Evolutionary conservation across 2,113 vertebrate genomes (phyloP), one percentile per base, ranked within the genome.

Genomic region (Microcebus tavaratra): DNA sequence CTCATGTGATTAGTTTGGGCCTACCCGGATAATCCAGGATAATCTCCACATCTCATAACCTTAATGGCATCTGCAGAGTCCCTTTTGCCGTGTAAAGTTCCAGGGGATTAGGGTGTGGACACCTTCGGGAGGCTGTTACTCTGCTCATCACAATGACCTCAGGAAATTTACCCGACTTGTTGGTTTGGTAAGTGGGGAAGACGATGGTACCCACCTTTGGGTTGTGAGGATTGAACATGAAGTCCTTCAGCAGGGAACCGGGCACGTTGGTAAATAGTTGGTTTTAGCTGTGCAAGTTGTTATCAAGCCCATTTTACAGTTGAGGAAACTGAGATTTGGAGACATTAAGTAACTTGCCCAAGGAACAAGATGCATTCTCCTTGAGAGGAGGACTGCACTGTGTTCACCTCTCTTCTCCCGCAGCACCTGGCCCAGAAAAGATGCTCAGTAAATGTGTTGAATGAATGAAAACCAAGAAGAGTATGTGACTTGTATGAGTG

Each of bases 11-110:
- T 93, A 96, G 87, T 48, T 45, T n/a, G 18, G 25, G 27, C 87
- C 94, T 80, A 50, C 83, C 45, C 20, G 6, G 90, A 93, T 91
- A 57, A 95, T 93, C 93, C 75, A 57, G 89, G 48, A 93, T 94
- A 55, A 87, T 92, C 97, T 78, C 82, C n/a, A 45, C 25, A 59
- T 57, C 85, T 96, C 76, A 39, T 86, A 82, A 73, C 78, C 34
- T 86, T 95, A 88, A 87, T 90, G 83, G 75, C 76, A 87, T 90
- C 63, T 27, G 50, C 90, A 94, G 88, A 95, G 75, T 78, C 91
- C 65, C 55, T 59, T 80, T 59, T 50, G 39, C 57, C 17, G 6
- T 15, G n/a, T 59, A 21, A 86, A 72, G 50, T 36, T 95, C 72
- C 20, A 6, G 63, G 68, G 68, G 67, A 85, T 92, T 93, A 84